Evolutionary conservation across 2,797 vertebrate genomes (phyloP).

Genomic region (Sciaenops ocellatus): DNA sequence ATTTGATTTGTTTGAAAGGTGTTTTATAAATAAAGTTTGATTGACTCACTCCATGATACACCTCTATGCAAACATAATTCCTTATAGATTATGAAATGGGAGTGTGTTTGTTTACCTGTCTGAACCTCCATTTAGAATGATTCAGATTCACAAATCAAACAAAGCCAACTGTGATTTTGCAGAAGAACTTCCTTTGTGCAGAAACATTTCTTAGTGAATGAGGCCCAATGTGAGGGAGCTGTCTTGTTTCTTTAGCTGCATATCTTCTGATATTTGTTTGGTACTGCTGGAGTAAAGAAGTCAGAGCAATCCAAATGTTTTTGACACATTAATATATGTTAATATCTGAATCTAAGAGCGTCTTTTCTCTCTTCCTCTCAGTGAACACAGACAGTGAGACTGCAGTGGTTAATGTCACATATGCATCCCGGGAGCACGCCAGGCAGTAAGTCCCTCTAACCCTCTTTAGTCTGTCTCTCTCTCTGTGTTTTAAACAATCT

Average conservation of each 20-base stretch:
- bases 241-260: background rate
- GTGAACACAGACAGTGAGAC: conserved; percentile 98
- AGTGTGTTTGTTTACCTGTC: too few relatives aligned
- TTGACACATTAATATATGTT: background rate
- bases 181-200: too few relatives aligned
- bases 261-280: background rate
- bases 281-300: background rate
- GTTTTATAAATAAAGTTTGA: too few relatives aligned
- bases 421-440: conserved; percentile 93
- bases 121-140: too few relatives aligned
- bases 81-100: too few relatives aligned
- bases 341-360: background rate
- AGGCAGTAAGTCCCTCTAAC: conserved; percentile 89
- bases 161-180: too few relatives aligned
- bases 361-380: conserved; percentile 61
- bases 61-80: too few relatives aligned
- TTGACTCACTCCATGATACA: too few relatives aligned
- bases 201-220: too few relatives aligned
- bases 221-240: background rate
- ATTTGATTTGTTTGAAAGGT: too few relatives aligned
- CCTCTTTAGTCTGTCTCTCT: background rate
- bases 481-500: background rate
- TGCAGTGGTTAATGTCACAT: conserved; percentile 96
- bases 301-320: background rate
- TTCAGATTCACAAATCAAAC: too few relatives aligned